These are phyloP conservation scores for Polydrusus tereticollis DNA, from an alignment of 2,888 invertebrate genomes.

Conservation along the genomic window DNA sequence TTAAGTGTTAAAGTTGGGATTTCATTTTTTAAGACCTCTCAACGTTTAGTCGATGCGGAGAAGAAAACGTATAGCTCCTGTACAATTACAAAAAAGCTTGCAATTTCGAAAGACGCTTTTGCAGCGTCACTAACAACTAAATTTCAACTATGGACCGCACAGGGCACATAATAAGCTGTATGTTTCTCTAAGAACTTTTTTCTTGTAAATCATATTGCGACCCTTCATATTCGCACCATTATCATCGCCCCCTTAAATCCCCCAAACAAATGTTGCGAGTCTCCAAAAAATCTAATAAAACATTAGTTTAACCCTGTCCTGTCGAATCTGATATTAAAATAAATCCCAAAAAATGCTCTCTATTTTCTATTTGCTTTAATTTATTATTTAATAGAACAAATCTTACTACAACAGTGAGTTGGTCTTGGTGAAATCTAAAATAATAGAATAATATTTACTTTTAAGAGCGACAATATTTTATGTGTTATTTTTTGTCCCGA, in stretches of 20 bases:
- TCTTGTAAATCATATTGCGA: conserved; percentile 19
- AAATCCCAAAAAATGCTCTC: conserved; percentile 1
- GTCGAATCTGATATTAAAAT: conserved; percentile 12
- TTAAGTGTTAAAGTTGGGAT: conserved; percentile 3
- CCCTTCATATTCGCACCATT: conserved; percentile 24
- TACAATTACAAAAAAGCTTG: conserved; percentile 14
- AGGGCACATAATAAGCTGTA: not conserved
- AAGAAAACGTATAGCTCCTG: not conserved
- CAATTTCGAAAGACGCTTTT: conserved; percentile 27
- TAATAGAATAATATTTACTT: not conserved
- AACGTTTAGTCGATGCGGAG: conserved; percentile 11
- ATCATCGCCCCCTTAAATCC: conserved; percentile 18
- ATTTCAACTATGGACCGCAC: not conserved
- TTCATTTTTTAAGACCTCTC: conserved; percentile 4
- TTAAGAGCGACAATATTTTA: not conserved
- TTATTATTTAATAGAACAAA: conserved; percentile 21
- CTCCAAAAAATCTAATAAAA: conserved; percentile 24
- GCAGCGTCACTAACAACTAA: not conserved
- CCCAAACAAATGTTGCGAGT: conserved; percentile 19
- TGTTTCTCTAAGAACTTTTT: not conserved
- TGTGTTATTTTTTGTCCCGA: not conserved
- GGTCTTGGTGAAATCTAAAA: conserved; percentile 1
- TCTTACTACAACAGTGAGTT: conserved; percentile 2
- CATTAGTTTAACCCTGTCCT: conserved; percentile 15
- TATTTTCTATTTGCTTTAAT: conserved; percentile 2